A percentile compares a stretch with the other conserved stretches of the same genome.
Conservation (phyloP, 2,797 vertebrate species). For the Enteromius paludinosus region DNA sequence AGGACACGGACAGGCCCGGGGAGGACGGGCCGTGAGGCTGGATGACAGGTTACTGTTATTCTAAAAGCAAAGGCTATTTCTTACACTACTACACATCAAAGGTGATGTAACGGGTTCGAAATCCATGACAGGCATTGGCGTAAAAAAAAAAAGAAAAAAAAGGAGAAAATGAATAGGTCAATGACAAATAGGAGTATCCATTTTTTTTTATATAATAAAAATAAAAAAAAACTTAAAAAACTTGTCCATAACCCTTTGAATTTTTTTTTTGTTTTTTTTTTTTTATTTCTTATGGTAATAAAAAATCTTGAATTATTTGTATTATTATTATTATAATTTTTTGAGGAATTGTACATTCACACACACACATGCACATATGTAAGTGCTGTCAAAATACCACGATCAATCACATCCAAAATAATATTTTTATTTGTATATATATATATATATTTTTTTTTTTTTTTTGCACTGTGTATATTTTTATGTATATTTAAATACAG, state of each 20-base stretch:
- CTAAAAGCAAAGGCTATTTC: slow-evolving; percentile 24
- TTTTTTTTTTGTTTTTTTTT: too few relatives aligned
- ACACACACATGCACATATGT: too few relatives aligned
- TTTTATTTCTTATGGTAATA: background rate
- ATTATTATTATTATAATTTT: background rate
- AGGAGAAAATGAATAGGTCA: background rate
- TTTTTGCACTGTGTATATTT: too few relatives aligned
- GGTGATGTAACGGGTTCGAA: slow-evolving; percentile 15
- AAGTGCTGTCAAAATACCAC: too few relatives aligned
- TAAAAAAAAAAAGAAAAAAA: background rate
- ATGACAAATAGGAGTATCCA: background rate
- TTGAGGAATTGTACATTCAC: too few relatives aligned
- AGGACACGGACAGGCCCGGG: slow-evolving; percentile 17
- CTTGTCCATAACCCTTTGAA: background rate
- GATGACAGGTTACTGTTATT: slow-evolving; percentile 37
- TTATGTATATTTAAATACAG: too few relatives aligned
- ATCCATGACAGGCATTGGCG: background rate
- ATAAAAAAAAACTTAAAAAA: background rate
- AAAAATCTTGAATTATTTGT: background rate
- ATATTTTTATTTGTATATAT: too few relatives aligned
- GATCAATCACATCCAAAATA: too few relatives aligned
- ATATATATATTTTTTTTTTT: too few relatives aligned
- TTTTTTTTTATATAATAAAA: too few relatives aligned
- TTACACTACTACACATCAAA: slow-evolving; percentile 28
- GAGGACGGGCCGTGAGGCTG: background rate